Evolutionary conservation across 2,888 invertebrate genomes (phyloP), one percentile per base, ranked within the genome.

Genomic region (Drepana falcataria): DNA sequence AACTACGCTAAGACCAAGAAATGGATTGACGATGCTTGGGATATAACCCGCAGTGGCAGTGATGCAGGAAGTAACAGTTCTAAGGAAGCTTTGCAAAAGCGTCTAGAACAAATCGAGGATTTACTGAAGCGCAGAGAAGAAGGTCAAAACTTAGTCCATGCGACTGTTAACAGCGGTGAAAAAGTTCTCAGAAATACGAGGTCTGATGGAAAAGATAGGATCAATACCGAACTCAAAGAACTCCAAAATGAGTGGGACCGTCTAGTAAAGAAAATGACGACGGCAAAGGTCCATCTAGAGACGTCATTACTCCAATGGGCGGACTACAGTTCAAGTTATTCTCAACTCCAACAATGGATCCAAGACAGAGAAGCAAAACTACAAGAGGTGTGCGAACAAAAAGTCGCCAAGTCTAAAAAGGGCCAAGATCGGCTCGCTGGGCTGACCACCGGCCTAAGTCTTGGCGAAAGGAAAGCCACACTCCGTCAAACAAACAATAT

Each of bases 281-380:
- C 96, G 0, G 96, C 96, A 0, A 98, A 98, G 84, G 97, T 97
- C 9, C 95, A 96, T 70, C 85, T 98, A 47, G 98, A 98, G 83
- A 97, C 97, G 0, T 95, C 95, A 66, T 89, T 98, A 9, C 91
- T 98, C 48, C 98, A 98, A 93, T 98, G 98, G 98, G 97, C 97
- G 4, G 97, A 98, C 77, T 98, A 98, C 81, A 97, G 96, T 77
- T 97, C 97, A 54, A 97, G 97, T 56, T 98, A 97, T 79, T 94
- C 95, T 33, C 97, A 98, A 79, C 87, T 98, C 35, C 96, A 97
- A 73, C 96, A 97, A 92, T 98, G 98, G 98, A 96, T 99, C 59
- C 95, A 95, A 41, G 98, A 98, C 73, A 94, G 97, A 68, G 98
- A 98, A 91, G 96, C 96, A 3, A 97, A 98, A 85, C 82, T 97